Percentiles rank a stretch among this genome's conserved stretches.
Evolutionary conservation across 2,888 invertebrate species (phyloP).

Genomic region (Oscheius sp.): DNA sequence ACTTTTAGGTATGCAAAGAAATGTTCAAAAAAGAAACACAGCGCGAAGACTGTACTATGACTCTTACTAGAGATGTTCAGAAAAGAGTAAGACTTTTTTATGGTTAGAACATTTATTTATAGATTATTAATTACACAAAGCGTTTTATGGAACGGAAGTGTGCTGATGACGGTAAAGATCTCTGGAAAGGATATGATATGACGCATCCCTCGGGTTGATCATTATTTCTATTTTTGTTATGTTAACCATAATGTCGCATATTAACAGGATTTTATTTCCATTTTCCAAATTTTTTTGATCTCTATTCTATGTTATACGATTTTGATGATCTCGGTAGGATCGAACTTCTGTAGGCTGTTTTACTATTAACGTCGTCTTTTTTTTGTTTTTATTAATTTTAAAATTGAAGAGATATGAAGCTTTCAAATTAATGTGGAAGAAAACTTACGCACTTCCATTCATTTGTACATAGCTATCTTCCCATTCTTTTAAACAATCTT

Average conservation of each 20-base stretch:
- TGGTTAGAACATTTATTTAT: constrained; percentile 1
- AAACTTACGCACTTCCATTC: too few relatives aligned
- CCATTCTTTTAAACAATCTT: too few relatives aligned
- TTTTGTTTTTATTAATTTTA: not conserved
- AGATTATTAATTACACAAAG: constrained; percentile 48
- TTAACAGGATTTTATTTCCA: not conserved
- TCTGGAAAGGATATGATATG: constrained; percentile 48
- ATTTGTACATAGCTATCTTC: too few relatives aligned
- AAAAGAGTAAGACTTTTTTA: not conserved
- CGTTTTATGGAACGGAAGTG: constrained; percentile 47
- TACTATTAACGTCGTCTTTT: not conserved
- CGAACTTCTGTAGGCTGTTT: not conserved
- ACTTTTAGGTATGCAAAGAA: constrained; percentile 18
- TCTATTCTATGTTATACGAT: not conserved
- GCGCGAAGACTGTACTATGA: constrained; percentile 11
- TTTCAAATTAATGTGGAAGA: not conserved
- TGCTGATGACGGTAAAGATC: constrained; percentile 39
- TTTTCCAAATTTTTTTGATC: constrained; percentile 7
- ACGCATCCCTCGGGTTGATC: not conserved
- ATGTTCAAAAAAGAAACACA: constrained; percentile 27
- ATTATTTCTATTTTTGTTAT: not conserved
- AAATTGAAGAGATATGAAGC: too few relatives aligned
- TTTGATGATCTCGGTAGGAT: not conserved
- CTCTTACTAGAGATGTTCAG: not conserved
- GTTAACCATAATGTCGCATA: not conserved